These are phyloP conservation scores for Laticauda colubrina DNA, from an alignment of 2,113 vertebrate genomes.

Conservation along the genomic window DNA sequence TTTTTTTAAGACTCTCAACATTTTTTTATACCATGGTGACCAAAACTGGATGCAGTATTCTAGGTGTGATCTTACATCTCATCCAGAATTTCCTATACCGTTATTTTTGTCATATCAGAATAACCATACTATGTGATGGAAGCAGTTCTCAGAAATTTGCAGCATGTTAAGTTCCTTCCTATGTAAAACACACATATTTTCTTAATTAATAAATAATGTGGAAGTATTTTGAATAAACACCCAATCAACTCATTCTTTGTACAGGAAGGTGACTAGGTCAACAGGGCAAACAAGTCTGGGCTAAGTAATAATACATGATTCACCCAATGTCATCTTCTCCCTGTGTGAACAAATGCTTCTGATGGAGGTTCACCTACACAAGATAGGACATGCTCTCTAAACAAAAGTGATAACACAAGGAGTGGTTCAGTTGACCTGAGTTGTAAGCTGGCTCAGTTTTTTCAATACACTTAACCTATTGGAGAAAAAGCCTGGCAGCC, in stretches of 20 bases:
- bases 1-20: too few relatives aligned
- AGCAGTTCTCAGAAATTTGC: neutral
- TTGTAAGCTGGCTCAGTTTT: neutral
- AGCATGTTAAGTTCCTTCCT: neutral
- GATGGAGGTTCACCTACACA: neutral
- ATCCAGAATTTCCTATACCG: neutral
- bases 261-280: conserved; percentile 7
- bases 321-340: neutral
- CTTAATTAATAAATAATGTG: neutral
- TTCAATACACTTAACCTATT: neutral
- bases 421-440: neutral
- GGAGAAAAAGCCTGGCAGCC: too few relatives aligned
- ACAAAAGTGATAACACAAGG: neutral
- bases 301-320: neutral
- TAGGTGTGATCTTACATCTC: neutral
- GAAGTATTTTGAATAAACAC: neutral
- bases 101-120: neutral
- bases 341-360: neutral
- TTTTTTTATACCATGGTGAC: too few relatives aligned
- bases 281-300: neutral
- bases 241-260: neutral
- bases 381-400: neutral
- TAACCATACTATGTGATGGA: neutral
- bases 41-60: too few relatives aligned
- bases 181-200: neutral